Evolutionary conservation across 35 echinoderm and acorn worm genomes (phyloP).

Genomic region (Anneissia japonica): DNA sequence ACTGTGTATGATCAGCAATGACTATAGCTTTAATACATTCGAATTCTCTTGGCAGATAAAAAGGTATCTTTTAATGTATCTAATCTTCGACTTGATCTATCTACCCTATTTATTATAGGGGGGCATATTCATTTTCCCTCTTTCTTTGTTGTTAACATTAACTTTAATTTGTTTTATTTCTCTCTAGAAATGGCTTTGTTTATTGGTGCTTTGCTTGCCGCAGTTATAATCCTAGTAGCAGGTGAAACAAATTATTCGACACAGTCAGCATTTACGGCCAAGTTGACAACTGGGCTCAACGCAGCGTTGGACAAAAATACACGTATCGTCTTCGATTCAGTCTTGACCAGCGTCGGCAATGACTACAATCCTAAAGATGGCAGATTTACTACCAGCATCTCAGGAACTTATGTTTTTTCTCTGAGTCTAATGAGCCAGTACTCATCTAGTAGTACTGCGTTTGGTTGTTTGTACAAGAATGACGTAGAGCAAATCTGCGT

Average conservation of each 20-base stretch:
- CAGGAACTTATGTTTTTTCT: background rate
- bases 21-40: too few species aligned
- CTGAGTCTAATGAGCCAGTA: background rate
- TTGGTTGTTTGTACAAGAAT: background rate
- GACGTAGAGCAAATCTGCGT: background rate
- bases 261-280: background rate
- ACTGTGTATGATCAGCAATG: too few species aligned
- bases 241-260: background rate
- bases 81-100: too few species aligned
- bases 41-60: too few species aligned
- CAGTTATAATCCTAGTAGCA: background rate
- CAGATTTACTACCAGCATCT: background rate
- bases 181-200: too few species aligned
- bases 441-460: background rate
- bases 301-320: background rate
- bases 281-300: background rate
- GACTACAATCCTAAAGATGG: background rate
- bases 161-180: too few species aligned
- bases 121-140: too few species aligned
- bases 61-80: too few species aligned
- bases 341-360: background rate
- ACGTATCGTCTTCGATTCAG: background rate
- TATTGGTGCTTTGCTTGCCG: background rate
- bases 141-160: too few species aligned
- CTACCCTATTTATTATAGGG: too few species aligned